Conservation (phyloP, 2,797 vertebrate genomes). For the Naso thynnoides region DNA sequence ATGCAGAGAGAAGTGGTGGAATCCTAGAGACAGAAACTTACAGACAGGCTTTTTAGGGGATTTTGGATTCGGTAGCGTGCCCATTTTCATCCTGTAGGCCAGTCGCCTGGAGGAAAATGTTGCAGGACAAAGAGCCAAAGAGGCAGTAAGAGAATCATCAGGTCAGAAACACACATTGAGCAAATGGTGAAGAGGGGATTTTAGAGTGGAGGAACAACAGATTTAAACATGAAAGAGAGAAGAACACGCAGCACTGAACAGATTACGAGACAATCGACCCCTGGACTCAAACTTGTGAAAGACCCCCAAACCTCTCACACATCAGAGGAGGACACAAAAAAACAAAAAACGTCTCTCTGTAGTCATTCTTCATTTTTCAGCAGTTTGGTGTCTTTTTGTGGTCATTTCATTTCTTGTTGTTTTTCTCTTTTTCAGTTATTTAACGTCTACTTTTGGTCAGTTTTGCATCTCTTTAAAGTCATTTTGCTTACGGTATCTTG, state of each 20-base stretch:
- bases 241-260: not conserved
- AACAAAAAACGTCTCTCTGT: not conserved
- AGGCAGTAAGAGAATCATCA: slow-evolving; percentile 42
- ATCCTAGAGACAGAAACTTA: slow-evolving; percentile 83
- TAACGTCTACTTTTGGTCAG: not conserved
- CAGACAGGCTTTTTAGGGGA: slow-evolving; percentile 89
- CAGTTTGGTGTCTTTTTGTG: not conserved
- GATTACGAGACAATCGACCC: not conserved
- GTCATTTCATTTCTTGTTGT: not conserved
- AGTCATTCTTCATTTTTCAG: too few relatives aligned
- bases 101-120: slow-evolving; percentile 85
- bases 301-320: fast-evolving
- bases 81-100: slow-evolving; percentile 91
- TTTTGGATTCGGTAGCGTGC: slow-evolving; percentile 89
- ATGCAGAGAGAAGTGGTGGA: slow-evolving; percentile 40
- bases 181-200: slow-evolving; percentile 2
- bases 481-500: not conserved
- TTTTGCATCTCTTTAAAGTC: not conserved
- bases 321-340: not conserved
- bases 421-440: too few relatives aligned
- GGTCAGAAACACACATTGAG: slow-evolving; percentile 39
- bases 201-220: slow-evolving; percentile 13
- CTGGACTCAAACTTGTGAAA: not conserved
- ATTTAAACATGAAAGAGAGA: slow-evolving; percentile 20
- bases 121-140: slow-evolving; percentile 51